Evolutionary conservation across 2,113 vertebrate genomes (phyloP).

Genomic region (Theristicus caerulescens): DNA sequence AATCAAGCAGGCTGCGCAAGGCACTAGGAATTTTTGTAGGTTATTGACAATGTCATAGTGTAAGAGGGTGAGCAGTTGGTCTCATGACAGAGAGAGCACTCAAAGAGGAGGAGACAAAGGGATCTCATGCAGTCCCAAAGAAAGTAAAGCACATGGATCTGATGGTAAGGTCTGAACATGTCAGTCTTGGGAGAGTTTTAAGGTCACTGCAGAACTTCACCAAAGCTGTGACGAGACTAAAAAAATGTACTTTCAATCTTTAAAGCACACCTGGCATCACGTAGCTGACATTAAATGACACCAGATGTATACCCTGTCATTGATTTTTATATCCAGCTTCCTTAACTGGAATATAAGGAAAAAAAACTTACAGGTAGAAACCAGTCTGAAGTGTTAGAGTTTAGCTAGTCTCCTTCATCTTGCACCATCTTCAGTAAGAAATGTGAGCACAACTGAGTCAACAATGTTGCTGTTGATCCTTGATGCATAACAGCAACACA

Average conservation of each 20-base stretch:
- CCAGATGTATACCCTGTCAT: neutral
- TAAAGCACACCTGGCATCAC: neutral
- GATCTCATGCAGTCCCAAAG: neutral
- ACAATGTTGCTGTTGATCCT: neutral
- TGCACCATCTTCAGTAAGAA: neutral
- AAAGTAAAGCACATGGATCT: neutral
- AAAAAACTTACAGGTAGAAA: neutral
- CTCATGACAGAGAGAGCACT: neutral
- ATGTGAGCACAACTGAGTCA: neutral
- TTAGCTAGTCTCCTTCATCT: neutral
- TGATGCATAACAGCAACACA: neutral
- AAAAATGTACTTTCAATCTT: neutral
- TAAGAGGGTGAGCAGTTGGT: neutral
- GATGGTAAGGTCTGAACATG: neutral
- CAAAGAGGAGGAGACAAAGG: neutral
- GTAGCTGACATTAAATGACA: neutral
- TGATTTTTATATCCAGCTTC: neutral
- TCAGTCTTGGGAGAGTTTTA: neutral
- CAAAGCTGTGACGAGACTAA: neutral
- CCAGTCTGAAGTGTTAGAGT: neutral
- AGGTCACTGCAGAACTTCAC: neutral
- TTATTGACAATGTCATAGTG: neutral
- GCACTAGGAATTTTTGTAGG: neutral
- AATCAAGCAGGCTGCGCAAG: neutral
- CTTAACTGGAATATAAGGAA: neutral